phyloP scores from a whole-genome alignment of 35 echinoderm and acorn worm genomes.

The Lytechinus pictus region DNA sequence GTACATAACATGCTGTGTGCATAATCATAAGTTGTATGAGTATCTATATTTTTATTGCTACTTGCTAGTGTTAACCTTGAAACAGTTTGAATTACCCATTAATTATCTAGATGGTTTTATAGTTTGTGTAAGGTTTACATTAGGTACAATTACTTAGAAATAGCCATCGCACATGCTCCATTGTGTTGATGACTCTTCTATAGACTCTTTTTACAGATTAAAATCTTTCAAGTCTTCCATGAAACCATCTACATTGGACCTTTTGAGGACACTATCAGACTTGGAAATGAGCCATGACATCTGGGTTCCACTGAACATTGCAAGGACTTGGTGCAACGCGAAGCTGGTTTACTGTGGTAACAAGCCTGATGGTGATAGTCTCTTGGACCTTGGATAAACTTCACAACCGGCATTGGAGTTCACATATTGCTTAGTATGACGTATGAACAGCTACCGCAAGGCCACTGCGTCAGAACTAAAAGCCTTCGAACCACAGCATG shows the following conservation, averaged over 20 bases:
- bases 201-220: conserved; percentile 47
- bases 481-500: background rate
- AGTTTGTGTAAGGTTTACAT: background rate
- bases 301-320: background rate
- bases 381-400: no score
- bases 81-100: no score
- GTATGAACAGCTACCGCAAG: background rate
- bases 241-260: background rate
- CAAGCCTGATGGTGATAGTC: background rate
- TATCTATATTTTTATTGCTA: no score
- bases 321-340: background rate
- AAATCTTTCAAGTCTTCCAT: conserved; percentile 30
- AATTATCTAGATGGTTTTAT: no score
- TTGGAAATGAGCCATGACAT: background rate
- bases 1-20: no score
- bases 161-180: background rate
- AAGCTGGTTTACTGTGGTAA: background rate
- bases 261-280: background rate
- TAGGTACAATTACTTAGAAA: background rate
- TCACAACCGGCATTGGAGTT: background rate
- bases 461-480: background rate
- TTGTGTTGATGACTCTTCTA: conserved; percentile 40
- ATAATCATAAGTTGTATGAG: no score
- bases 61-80: no score
- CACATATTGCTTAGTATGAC: background rate